Evolutionary conservation across 1,140 invertebrate species (phyloP), one percentile per base, ranked within the genome.

Genomic region (Pseudomyrmex cubaensis): DNA sequence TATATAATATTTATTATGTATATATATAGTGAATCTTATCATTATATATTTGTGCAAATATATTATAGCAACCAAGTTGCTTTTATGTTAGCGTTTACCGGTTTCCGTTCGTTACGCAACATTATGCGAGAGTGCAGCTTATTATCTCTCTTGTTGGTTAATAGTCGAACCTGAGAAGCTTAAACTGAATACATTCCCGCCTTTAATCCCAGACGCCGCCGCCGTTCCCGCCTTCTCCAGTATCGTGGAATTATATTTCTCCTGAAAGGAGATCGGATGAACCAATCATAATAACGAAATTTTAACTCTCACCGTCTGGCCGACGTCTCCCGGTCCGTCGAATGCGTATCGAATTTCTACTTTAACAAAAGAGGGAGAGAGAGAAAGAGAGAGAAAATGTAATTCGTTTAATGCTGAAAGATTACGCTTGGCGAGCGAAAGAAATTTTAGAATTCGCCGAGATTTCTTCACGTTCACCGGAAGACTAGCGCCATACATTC

Each of bases 281-380:
- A 25, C 46, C 59, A 77, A 78, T 83, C 73, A 59, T 73, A 72
- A 87, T 87, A 87, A 83, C 66, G 22, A 64, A 87, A 77, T 87
- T 86, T 77, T 57, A 54, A 10, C 69, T 64, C 59, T 22, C 48
- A 52, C 5, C 56, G 17, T 72, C 52, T n/a, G n/a, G 22, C 50
- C 17, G 15, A 17, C 10, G 44, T 56, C 44, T 52, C 2, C n/a
- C 44, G 35, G 70, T 48, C 61, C 54, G 46, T 59, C 59, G 73
- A 83, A 72, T 61, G 17, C 64, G 48, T 76, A 83, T 85, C 56
- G 57, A 87, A 75, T 73, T 73, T 61, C 54, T 25, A 12, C 46
- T 66, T 57, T 59, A 22, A 25, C 10, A 48, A 48, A 52, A 22
- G 20, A 22, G 20, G 1, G 64, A 62, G 20, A 83, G 7, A 15